A percentile compares a stretch with the other conserved stretches of the same genome.
phyloP scores from a whole-genome alignment of 2,888 invertebrate genomes.

The Agrotis exclamationis region DNA sequence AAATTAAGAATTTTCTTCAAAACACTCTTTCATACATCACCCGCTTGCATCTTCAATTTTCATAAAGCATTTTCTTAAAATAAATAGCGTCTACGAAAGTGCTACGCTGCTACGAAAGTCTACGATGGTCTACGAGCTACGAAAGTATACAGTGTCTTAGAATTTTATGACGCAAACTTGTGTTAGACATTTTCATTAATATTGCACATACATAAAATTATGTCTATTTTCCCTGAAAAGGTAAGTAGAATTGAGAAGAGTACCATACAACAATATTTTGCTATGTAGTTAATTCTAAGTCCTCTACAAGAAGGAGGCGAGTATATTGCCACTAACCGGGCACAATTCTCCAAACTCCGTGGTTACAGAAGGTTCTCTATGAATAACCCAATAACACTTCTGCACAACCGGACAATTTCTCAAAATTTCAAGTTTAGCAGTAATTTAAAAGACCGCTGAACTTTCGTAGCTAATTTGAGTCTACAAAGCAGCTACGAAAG shows the following conservation, averaged over 20 bases:
- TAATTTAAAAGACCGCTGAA: too few species aligned
- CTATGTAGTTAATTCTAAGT: background rate
- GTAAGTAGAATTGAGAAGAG: background rate
- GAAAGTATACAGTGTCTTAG: constrained; percentile 5
- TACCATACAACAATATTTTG: background rate
- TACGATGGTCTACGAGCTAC: constrained; percentile 14
- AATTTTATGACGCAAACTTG: constrained; percentile 9
- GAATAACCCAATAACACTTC: too few species aligned
- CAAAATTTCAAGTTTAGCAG: too few species aligned
- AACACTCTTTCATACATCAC: constrained; percentile 7
- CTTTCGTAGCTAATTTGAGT: too few species aligned
- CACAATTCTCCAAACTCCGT: background rate
- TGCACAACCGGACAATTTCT: too few species aligned
- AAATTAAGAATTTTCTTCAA: constrained; percentile 34
- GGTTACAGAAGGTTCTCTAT: too few species aligned
- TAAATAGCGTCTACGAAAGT: constrained; percentile 41
- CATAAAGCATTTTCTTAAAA: constrained; percentile 38
- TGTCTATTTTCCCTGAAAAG: too few species aligned
- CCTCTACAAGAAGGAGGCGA: too few species aligned
- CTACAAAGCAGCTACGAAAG: too few species aligned
- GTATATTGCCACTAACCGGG: background rate
- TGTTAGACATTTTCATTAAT: constrained; percentile 11
- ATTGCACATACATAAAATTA: constrained; percentile 1
- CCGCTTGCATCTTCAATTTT: constrained; percentile 27
- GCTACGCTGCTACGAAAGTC: constrained; percentile 37